Evolutionary conservation across 1,140 invertebrate species (phyloP).

Genomic region (Platyscapa corneri): DNA sequence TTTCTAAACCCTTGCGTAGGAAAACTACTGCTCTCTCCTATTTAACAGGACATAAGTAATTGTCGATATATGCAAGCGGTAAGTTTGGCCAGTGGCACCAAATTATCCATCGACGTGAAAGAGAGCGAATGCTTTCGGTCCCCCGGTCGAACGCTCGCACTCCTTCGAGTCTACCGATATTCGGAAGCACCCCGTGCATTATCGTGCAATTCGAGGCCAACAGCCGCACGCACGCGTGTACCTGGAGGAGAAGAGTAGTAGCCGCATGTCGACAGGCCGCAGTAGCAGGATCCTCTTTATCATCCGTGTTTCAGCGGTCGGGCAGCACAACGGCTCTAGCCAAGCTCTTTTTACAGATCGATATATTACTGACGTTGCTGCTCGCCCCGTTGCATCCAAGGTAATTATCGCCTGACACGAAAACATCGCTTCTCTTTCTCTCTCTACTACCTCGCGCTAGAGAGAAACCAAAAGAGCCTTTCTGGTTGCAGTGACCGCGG

Average conservation of each 20-base stretch:
- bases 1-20: background rate
- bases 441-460: background rate
- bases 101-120: background rate
- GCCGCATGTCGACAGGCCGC: background rate
- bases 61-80: too few species aligned
- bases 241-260: background rate
- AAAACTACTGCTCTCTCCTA: too few species aligned
- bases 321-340: too few species aligned
- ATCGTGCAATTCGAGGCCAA: background rate
- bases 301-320: background rate
- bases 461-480: background rate
- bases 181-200: background rate
- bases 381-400: background rate
- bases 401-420: conserved; percentile 48
- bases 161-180: too few species aligned
- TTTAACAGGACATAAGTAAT: too few species aligned
- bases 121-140: background rate
- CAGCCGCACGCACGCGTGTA: too few species aligned
- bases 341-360: conserved; percentile 4
- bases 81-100: too few species aligned
- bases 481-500: background rate
- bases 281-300: background rate
- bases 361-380: background rate
- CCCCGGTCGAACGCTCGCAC: background rate
- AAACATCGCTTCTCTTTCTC: conserved; percentile 18